Conservation (phyloP, 2,888 invertebrate genomes). For the Harpalus rubripes region DNA sequence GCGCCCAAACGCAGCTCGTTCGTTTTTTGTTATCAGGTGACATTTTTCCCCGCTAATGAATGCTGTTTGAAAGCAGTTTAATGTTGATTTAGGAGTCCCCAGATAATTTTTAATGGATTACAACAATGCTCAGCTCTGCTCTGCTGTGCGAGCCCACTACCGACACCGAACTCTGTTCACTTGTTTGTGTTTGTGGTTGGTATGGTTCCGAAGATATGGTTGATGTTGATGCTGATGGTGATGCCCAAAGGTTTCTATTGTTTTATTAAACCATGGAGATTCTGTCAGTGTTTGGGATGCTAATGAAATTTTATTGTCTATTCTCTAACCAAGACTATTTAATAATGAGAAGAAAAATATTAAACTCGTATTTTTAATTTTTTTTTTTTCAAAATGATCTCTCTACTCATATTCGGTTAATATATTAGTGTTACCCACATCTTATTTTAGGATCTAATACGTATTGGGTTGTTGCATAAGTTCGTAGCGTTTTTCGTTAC, state of each 20-base stretch:
- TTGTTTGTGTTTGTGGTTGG: constrained; percentile 25
- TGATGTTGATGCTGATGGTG: constrained; percentile 5
- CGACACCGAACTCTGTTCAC: constrained; percentile 19
- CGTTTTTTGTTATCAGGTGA: constrained; percentile 67
- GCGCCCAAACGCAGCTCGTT: constrained; percentile 53
- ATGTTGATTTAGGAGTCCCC: constrained; percentile 67
- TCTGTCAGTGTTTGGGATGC: background rate
- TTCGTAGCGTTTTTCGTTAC: too few species aligned
- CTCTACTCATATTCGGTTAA: too few species aligned
- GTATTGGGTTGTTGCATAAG: too few species aligned
- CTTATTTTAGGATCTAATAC: too few species aligned
- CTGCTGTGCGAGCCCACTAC: constrained; percentile 34
- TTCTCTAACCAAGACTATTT: constrained; percentile 8
- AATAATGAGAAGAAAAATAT: too few species aligned
- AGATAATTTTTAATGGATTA: constrained; percentile 68
- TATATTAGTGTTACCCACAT: too few species aligned
- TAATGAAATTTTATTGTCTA: constrained; percentile 39
- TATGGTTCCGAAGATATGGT: constrained; percentile 10
- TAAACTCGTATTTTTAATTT: too few species aligned
- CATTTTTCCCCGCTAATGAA: constrained; percentile 67
- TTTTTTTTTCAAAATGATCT: too few species aligned
- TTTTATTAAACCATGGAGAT: constrained; percentile 23
- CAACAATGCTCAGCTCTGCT: constrained; percentile 61
- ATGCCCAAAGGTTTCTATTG: constrained; percentile 4
- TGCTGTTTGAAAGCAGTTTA: constrained; percentile 67